These are phyloP conservation scores for Cichlasoma orientale DNA, from an alignment of 2,797 vertebrate genomes.

Conservation along the genomic window DNA sequence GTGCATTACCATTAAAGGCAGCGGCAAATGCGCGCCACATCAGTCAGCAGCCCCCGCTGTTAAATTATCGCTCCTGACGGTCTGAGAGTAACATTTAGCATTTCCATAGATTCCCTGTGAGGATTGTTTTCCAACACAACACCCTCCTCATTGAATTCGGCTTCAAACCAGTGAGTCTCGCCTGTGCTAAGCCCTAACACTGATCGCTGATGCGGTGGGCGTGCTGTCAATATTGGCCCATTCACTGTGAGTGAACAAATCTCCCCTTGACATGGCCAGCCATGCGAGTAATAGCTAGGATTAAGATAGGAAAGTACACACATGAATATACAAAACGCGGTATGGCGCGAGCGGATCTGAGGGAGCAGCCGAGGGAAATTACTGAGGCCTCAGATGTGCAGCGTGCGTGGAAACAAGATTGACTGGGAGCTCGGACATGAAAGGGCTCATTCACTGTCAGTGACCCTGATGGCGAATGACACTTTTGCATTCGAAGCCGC, in stretches of 20 bases:
- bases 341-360: constrained; percentile 37
- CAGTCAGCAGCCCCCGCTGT: constrained; percentile 11
- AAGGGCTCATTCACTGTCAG: constrained; percentile 50
- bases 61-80: constrained; percentile 44
- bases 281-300: constrained; percentile 82
- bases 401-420: constrained; percentile 50
- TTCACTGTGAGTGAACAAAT: constrained; percentile 79
- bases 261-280: constrained; percentile 78
- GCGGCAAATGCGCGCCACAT: background rate
- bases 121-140: constrained; percentile 61
- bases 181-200: constrained; percentile 65
- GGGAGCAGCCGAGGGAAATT: constrained; percentile 62
- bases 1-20: background rate
- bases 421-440: constrained; percentile 63
- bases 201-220: constrained; percentile 75
- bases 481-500: constrained; percentile 28
- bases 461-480: constrained; percentile 49
- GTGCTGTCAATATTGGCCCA: constrained; percentile 81
- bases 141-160: constrained; percentile 53
- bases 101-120: constrained; percentile 64
- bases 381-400: constrained; percentile 50
- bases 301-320: constrained; percentile 81
- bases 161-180: constrained; percentile 52
- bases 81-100: constrained; percentile 53
- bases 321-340: constrained; percentile 79